Conservation (phyloP, 2,888 invertebrate species). For the Hypselothyrea guttata region DNA sequence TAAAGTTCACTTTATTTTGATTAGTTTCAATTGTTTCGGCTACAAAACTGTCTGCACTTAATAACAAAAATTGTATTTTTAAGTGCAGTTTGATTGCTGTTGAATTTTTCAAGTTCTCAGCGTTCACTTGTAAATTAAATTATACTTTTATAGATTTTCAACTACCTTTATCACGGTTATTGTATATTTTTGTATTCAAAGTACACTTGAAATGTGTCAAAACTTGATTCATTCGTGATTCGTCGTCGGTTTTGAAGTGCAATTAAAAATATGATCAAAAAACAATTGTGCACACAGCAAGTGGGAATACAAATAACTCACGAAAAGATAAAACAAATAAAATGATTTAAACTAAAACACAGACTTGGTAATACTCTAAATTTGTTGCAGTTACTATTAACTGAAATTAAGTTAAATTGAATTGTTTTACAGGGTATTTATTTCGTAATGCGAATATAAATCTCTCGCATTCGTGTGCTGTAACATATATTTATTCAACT, state of each 20-base stretch:
- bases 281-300: conserved; percentile 38
- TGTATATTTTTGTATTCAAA: conserved; percentile 14
- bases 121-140: background rate
- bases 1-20: too few species aligned
- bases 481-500: background rate
- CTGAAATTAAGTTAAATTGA: too few species aligned
- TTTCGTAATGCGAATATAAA: conserved; percentile 31
- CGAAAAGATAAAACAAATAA: background rate
- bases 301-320: background rate
- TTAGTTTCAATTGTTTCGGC: too few species aligned
- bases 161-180: background rate
- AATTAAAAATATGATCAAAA: conserved; percentile 56
- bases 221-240: conserved; percentile 43
- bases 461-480: conserved; percentile 6
- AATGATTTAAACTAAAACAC: background rate
- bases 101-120: too few species aligned
- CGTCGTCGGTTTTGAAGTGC: conserved; percentile 46
- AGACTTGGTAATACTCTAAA: too few species aligned
- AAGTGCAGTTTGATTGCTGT: too few species aligned
- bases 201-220: conserved; percentile 52
- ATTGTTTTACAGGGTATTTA: conserved; percentile 6
- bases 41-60: too few species aligned
- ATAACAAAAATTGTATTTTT: too few species aligned
- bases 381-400: too few species aligned
- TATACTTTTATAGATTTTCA: background rate